Evolutionary conservation across 1,140 invertebrate species (phyloP).

Genomic region (Drosophila nikananu): DNA sequence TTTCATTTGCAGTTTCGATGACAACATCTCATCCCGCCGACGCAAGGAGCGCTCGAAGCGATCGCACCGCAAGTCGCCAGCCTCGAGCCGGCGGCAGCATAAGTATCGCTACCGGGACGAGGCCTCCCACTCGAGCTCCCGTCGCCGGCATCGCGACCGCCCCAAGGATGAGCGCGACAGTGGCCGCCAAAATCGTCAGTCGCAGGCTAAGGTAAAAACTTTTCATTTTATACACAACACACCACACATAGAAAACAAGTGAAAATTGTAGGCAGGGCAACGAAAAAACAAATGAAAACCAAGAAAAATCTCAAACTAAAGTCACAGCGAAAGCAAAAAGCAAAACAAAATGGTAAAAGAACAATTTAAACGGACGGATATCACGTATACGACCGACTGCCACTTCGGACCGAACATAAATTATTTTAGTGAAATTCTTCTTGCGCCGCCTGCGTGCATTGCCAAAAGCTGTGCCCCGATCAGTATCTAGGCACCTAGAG

Average conservation of each 20-base stretch:
- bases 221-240: constrained; percentile 78
- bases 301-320: constrained; percentile 25
- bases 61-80: constrained; percentile 87
- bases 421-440: constrained; percentile 15
- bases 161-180: constrained; percentile 82
- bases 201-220: constrained; percentile 85
- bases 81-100: constrained; percentile 86
- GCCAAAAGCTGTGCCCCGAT: constrained; percentile 26
- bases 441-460: constrained; percentile 24
- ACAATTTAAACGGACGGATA: constrained; percentile 41
- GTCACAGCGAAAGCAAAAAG: constrained; percentile 30
- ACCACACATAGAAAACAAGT: constrained; percentile 54
- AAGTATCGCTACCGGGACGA: constrained; percentile 87
- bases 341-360: constrained; percentile 66
- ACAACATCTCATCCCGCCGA: constrained; percentile 87
- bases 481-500: constrained; percentile 9
- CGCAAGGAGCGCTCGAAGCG: constrained; percentile 88
- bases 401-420: constrained; percentile 9
- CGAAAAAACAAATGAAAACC: constrained; percentile 35
- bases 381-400: constrained; percentile 11
- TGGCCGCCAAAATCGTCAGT: constrained; percentile 81
- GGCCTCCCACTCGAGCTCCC: constrained; percentile 81
- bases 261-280: constrained; percentile 68
- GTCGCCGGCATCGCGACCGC: constrained; percentile 78
- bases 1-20: constrained; percentile 86